These are phyloP conservation scores for Euphydryas editha DNA, from an alignment of 2,888 invertebrate species.

Conservation along the genomic window DNA sequence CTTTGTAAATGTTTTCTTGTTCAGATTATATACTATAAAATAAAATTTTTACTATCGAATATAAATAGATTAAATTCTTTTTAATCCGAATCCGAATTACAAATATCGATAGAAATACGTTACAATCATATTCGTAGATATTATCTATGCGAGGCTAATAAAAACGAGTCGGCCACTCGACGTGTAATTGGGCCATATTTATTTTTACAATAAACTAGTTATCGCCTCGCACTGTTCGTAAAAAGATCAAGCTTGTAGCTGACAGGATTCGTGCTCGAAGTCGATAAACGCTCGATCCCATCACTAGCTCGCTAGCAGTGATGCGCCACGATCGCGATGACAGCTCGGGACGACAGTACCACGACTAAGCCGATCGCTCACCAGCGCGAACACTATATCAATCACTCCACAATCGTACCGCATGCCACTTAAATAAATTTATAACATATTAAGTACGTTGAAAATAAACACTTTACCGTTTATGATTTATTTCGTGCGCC, in stretches of 20 bases:
- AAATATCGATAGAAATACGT: conserved; percentile 9
- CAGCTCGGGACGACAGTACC: conserved; percentile 66
- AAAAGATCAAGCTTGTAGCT: conserved; percentile 62
- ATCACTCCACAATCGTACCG: conserved; percentile 79
- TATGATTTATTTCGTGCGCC: conserved; percentile 81
- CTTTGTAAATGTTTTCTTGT: background rate
- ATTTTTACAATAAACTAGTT: conserved; percentile 46
- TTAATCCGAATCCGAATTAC: conserved; percentile 9
- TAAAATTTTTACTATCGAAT: conserved; percentile 9
- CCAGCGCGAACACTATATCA: conserved; percentile 76
- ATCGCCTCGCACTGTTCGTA: conserved; percentile 54
- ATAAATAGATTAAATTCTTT: conserved; percentile 25
- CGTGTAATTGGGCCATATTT: conserved; percentile 44
- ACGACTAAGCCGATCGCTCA: conserved; percentile 66
- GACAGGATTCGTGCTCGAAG: conserved; percentile 58
- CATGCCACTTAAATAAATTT: conserved; percentile 82
- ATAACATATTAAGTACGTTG: conserved; percentile 82
- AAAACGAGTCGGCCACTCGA: conserved; percentile 41
- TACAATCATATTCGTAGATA: conserved; percentile 26
- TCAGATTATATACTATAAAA: conserved; percentile 5
- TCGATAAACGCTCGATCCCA: conserved; percentile 48
- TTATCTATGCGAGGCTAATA: conserved; percentile 31
- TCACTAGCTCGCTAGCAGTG: conserved; percentile 50
- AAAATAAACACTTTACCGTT: conserved; percentile 82
- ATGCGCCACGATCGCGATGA: conserved; percentile 40